Evolutionary conservation across 2,113 vertebrate genomes (phyloP).

Genomic region (Ammodytes marinus): DNA sequence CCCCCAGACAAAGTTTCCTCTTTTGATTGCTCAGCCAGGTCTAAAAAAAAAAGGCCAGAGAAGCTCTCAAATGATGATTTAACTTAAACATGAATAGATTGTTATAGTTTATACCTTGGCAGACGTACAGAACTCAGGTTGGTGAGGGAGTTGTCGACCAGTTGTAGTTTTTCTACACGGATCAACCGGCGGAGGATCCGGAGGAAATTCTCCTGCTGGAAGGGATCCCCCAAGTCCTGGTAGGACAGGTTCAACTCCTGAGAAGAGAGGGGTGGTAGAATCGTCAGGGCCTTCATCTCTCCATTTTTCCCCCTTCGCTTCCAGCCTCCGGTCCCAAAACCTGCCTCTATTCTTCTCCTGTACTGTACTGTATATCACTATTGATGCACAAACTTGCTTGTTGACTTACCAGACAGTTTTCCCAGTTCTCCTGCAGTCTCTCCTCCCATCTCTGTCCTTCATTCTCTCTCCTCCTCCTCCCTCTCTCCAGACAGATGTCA

Average conservation of each 20-base stretch:
- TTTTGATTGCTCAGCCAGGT: no score
- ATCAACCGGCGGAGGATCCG: slow-evolving; percentile 92
- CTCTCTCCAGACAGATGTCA: slow-evolving; percentile 77
- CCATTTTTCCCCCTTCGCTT: not conserved
- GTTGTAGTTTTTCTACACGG: slow-evolving; percentile 91
- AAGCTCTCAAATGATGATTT: no score
- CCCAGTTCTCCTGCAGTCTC: slow-evolving; percentile 94
- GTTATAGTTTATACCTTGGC: slow-evolving; percentile 88
- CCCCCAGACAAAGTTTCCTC: no score
- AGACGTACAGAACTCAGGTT: slow-evolving; percentile 92
- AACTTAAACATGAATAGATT: no score
- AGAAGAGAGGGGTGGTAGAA: slow-evolving; percentile 25
- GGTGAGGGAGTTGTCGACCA: slow-evolving; percentile 92
- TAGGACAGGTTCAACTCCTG: slow-evolving; percentile 95
- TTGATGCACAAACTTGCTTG: not conserved
- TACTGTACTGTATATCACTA: not conserved
- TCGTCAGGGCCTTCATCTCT: not conserved
- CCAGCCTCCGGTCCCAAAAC: no score
- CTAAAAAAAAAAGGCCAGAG: no score
- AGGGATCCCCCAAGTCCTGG: slow-evolving; percentile 93
- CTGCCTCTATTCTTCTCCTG: not conserved
- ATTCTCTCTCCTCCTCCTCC: slow-evolving; percentile 78
- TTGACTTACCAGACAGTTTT: slow-evolving; percentile 90
- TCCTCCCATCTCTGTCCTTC: slow-evolving; percentile 88
- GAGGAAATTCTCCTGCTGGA: slow-evolving; percentile 91